phyloP scores from a whole-genome alignment of 2,888 invertebrate genomes.

The Drosophila demipolita region DNA sequence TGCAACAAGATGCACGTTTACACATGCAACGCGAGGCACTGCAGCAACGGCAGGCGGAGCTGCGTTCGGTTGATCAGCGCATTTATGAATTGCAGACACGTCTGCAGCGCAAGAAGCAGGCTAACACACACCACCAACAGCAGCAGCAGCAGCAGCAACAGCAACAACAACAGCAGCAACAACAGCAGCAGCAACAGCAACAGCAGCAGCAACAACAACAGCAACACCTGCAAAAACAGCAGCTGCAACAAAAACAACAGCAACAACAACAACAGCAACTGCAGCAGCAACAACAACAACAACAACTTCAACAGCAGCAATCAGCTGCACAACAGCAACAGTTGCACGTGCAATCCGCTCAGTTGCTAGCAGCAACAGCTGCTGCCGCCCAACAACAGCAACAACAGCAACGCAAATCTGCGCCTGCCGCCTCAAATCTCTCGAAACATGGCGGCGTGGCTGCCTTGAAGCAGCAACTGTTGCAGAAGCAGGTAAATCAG shows the following conservation, averaged over 20 bases:
- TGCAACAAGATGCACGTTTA: conserved; percentile 96
- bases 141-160: conserved; percentile 71
- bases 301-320: conserved; percentile 44
- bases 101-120: conserved; percentile 93
- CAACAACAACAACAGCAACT: not conserved
- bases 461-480: conserved; percentile 78
- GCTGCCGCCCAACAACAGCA: conserved; percentile 28
- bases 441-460: conserved; percentile 78
- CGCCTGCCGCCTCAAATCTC: conserved; percentile 48
- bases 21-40: conserved; percentile 95
- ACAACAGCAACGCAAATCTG: conserved; percentile 43
- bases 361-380: conserved; percentile 63
- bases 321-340: conserved; percentile 58
- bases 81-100: conserved; percentile 97
- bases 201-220: conserved; percentile 43
- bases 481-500: conserved; percentile 79
- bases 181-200: conserved; percentile 48
- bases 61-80: conserved; percentile 95
- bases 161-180: conserved; percentile 59
- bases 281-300: not conserved
- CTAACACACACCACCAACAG: conserved; percentile 84
- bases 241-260: conserved; percentile 60
- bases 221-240: conserved; percentile 56
- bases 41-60: conserved; percentile 95
- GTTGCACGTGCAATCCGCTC: conserved; percentile 55